These are phyloP conservation scores for Apostichopus japonicus DNA, from an alignment of 35 echinoderm and acorn worm genomes.

Conservation along the genomic window DNA sequence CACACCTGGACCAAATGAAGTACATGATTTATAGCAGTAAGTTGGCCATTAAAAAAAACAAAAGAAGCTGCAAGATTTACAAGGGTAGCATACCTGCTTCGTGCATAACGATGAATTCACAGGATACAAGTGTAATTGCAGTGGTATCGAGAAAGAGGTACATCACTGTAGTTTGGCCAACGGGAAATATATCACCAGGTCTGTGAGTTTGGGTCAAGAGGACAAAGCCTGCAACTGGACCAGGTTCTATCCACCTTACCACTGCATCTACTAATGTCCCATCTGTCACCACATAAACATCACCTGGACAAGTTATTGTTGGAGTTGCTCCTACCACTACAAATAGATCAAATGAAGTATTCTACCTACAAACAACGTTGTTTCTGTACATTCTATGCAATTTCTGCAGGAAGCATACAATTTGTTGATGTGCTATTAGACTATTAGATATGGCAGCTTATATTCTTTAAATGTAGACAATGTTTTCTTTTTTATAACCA, in stretches of 20 bases:
- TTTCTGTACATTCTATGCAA: too few species aligned
- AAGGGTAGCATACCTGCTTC: background rate
- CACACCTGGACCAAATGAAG: too few species aligned
- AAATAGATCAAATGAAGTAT: background rate
- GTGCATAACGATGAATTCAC: background rate
- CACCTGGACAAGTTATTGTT: background rate
- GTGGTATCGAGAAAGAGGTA: background rate
- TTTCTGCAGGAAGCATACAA: too few species aligned
- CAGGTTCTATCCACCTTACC: background rate
- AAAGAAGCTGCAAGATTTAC: too few species aligned
- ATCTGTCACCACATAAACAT: background rate
- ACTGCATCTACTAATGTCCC: background rate
- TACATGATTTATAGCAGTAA: too few species aligned
- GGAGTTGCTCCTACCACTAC: background rate
- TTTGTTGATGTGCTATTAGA: too few species aligned
- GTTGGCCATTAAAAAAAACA: too few species aligned
- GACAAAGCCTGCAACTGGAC: background rate
- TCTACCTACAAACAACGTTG: too few species aligned
- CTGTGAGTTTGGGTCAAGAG: background rate
- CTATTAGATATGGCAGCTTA: too few species aligned
- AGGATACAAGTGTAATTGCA: background rate
- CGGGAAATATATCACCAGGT: background rate
- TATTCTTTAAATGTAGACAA: too few species aligned
- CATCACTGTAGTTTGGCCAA: background rate
- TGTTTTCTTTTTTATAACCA: too few species aligned